Conservation (phyloP, 92 coral and sea anemone genomes). For the Epizoanthus ramosus region DNA sequence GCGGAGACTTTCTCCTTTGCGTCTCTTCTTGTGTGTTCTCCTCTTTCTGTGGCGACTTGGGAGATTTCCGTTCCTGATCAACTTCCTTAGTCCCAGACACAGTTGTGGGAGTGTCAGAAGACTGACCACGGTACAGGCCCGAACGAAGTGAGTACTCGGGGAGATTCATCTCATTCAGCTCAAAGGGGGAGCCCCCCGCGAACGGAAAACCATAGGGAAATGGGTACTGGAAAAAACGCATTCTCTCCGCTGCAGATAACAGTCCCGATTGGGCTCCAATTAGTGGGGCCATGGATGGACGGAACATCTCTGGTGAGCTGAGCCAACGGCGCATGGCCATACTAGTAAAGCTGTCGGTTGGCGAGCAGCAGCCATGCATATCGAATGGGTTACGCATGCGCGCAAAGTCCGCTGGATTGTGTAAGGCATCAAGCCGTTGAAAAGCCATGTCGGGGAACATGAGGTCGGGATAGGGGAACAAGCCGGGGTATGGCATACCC, state of each 20-base stretch:
- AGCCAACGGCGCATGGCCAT: conserved; percentile 91
- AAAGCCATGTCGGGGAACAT: conserved; percentile 91
- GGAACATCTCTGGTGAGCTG: conserved; percentile 79
- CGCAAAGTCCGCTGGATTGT: conserved; percentile 65
- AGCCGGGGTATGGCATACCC: conserved; percentile 72
- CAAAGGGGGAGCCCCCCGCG: conserved; percentile 75
- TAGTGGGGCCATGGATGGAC: conserved; percentile 73
- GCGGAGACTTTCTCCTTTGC: conserved; percentile 37
- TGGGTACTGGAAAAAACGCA: conserved; percentile 80
- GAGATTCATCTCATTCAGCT: conserved; percentile 70
- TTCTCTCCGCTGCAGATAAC: conserved; percentile 79
- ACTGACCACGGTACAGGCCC: conserved; percentile 54
- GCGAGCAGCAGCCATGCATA: conserved; percentile 73
- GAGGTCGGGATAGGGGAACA: conserved; percentile 81
- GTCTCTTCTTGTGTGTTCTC: conserved; percentile 31
- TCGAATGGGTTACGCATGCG: conserved; percentile 70
- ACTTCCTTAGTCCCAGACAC: conserved; percentile 41
- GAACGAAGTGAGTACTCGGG: conserved; percentile 52
- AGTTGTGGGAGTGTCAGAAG: conserved; percentile 33
- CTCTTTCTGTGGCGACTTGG: conserved; percentile 48
- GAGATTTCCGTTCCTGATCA: conserved; percentile 37
- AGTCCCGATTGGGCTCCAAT: conserved; percentile 79
- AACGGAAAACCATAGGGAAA: conserved; percentile 72
- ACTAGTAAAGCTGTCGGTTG: conserved; percentile 69
- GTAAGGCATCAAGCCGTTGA: conserved; percentile 70